phyloP scores from a whole-genome alignment of 2,888 invertebrate genomes.

The Scaptomyza cyrtandrae region DNA sequence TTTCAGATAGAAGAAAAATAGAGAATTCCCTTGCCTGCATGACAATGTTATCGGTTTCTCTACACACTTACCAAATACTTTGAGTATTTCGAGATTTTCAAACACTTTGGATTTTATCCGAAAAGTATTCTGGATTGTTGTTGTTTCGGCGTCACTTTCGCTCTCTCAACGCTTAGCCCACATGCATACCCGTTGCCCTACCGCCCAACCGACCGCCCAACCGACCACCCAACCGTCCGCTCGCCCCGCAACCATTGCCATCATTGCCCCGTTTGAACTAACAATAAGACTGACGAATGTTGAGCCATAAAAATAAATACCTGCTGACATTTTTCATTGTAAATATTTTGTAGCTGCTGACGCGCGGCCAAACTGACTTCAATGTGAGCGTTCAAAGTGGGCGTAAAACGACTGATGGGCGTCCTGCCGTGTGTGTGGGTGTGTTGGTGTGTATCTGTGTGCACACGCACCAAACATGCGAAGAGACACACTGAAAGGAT shows the following conservation, averaged over 20 bases:
- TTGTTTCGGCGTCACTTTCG: conserved; percentile 5
- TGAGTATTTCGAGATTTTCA: too few species aligned
- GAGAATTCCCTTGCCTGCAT: too few species aligned
- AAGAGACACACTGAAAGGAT: conserved; percentile 17
- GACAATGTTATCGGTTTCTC: too few species aligned
- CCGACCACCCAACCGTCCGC: conserved; percentile 5
- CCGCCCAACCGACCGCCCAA: conserved; percentile 18
- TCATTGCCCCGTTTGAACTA: conserved; percentile 43
- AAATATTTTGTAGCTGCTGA: conserved; percentile 79
- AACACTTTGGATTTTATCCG: too few species aligned
- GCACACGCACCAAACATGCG: conserved; percentile 42
- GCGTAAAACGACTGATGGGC: conserved; percentile 6
- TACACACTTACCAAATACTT: too few species aligned
- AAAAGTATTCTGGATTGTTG: too few species aligned
- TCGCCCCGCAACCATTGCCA: not conserved
- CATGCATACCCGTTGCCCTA: too few species aligned
- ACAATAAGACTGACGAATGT: conserved; percentile 80
- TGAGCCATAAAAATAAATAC: conserved; percentile 79
- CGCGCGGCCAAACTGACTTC: conserved; percentile 59
- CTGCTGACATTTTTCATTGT: conserved; percentile 81
- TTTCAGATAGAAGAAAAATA: too few species aligned
- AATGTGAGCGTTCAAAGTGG: conserved; percentile 25
- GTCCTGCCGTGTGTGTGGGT: conserved; percentile 32
- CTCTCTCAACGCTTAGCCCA: not conserved
- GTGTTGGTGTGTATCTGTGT: conserved; percentile 59